Evolutionary conservation across 2,113 vertebrate species (phyloP).

Genomic region (Sylvia atricapilla): DNA sequence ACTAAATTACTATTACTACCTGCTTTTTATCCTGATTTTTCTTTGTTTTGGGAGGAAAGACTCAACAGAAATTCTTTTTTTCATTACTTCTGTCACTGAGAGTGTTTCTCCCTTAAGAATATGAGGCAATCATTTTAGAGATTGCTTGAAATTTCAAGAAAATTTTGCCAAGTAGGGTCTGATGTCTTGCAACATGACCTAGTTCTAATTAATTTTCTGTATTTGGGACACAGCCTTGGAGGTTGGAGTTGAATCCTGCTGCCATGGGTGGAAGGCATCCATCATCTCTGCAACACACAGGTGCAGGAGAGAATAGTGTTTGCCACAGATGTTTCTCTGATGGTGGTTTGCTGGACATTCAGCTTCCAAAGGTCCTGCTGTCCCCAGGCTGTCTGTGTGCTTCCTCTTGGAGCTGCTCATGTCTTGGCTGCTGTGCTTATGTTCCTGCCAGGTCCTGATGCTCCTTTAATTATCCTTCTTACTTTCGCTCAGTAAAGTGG

Average conservation of each 20-base stretch:
- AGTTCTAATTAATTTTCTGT: neutral
- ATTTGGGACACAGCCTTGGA: neutral
- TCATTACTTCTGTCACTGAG: neutral
- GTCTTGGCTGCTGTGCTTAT: neutral
- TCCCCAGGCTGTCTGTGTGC: neutral
- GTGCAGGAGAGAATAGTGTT: neutral
- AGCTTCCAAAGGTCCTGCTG: neutral
- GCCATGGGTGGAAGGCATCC: neutral
- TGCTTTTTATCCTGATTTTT: neutral
- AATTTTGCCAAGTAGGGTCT: neutral
- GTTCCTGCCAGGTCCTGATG: neutral
- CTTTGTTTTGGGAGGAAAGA: neutral
- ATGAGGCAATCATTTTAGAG: neutral
- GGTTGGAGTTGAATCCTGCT: neutral
- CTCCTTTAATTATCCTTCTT: conserved; percentile 10
- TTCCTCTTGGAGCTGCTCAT: neutral
- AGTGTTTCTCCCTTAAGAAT: neutral
- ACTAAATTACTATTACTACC: neutral
- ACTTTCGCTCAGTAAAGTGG: neutral
- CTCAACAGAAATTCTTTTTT: neutral
- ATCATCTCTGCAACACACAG: neutral
- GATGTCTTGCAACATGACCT: neutral
- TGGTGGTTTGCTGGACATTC: neutral
- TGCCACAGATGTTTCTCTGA: neutral
- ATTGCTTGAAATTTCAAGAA: neutral